Evolutionary conservation across 2,113 vertebrate genomes (phyloP).

Genomic region (Pelvicachromis taeniatus): DNA sequence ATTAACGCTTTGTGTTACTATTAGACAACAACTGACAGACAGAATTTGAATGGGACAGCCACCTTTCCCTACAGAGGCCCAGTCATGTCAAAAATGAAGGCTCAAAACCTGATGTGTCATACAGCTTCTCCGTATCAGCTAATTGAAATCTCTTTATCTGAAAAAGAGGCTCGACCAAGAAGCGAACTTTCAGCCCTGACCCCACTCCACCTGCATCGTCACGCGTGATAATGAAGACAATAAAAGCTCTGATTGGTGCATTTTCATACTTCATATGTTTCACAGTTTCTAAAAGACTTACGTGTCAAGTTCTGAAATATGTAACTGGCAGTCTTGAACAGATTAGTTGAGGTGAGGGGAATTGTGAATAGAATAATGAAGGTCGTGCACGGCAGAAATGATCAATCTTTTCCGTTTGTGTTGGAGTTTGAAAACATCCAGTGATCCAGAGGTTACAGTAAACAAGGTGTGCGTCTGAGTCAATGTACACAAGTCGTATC

Average conservation of each 20-base stretch:
- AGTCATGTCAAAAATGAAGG: background rate
- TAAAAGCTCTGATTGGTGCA: background rate
- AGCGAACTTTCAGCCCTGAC: constrained; percentile 21
- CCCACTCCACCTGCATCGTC: background rate
- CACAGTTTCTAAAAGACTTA: background rate
- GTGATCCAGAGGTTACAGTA: background rate
- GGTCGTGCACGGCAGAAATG: background rate
- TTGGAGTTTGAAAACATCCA: background rate
- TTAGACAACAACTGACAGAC: background rate
- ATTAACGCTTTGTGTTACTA: background rate
- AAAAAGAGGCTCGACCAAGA: background rate
- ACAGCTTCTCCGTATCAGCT: constrained; percentile 8
- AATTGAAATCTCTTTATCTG: background rate
- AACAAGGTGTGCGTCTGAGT: background rate
- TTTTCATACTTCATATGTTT: background rate
- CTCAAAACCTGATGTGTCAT: background rate
- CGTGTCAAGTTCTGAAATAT: background rate
- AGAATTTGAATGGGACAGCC: background rate
- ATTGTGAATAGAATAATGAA: background rate
- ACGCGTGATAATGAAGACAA: constrained; percentile 7
- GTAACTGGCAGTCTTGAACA: background rate
- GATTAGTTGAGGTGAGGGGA: background rate
- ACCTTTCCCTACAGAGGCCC: background rate
- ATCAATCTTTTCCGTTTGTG: background rate
- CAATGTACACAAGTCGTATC: background rate